These are phyloP conservation scores for Caenorhabditis briggsae DNA, from an alignment of 1,140 invertebrate species.

Conservation along the genomic window DNA sequence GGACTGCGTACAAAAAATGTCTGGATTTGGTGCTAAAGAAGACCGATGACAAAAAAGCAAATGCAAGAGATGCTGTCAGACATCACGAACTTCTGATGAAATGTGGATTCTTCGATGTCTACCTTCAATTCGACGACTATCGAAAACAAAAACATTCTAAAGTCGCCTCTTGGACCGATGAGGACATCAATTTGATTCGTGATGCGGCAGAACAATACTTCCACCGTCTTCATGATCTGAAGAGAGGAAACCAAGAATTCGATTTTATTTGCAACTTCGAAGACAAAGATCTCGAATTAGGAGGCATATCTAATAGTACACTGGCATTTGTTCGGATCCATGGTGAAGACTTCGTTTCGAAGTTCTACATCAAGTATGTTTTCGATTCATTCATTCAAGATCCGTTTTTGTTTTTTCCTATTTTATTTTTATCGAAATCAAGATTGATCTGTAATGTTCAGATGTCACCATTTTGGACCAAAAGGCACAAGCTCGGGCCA, in stretches of 20 bases:
- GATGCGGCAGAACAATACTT: neutral
- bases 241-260: neutral
- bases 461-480: neutral
- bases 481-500: neutral
- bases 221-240: neutral
- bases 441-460: no score
- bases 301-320: neutral
- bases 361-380: neutral
- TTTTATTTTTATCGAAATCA: no score
- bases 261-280: neutral
- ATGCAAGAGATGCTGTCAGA: neutral
- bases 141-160: neutral
- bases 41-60: no score
- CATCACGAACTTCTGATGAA: neutral
- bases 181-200: neutral
- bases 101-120: neutral
- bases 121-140: neutral
- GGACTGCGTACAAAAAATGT: neutral
- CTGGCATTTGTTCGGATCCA: neutral
- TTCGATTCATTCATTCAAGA: neutral
- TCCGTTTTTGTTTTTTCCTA: no score
- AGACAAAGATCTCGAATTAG: neutral
- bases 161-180: neutral
- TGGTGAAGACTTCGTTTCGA: neutral
- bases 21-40: neutral